Conservation (phyloP, 1,140 invertebrate genomes). For the Drosophila sucinea region DNA sequence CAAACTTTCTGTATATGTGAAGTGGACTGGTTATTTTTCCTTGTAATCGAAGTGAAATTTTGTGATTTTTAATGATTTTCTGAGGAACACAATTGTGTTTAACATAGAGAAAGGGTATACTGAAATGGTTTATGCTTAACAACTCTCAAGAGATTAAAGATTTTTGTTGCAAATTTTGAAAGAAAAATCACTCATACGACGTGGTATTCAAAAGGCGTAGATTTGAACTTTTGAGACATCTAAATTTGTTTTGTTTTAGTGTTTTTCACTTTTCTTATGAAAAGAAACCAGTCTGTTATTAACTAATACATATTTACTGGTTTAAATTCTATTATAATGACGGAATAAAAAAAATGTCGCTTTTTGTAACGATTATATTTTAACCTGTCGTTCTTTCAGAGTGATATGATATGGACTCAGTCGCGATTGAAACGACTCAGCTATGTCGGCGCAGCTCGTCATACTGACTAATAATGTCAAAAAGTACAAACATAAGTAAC, state of each 20-base stretch:
- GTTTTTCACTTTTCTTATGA: no score
- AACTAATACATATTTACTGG: no score
- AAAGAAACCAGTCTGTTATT: no score
- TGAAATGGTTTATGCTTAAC: neutral
- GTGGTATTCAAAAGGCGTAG: neutral
- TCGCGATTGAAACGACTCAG: neutral
- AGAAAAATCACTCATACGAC: constrained; percentile 2
- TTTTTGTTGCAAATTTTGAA: neutral
- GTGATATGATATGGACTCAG: no score
- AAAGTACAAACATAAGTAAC: neutral
- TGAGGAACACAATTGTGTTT: neutral
- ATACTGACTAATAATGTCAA: neutral
- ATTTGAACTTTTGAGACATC: neutral
- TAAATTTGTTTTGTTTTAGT: neutral
- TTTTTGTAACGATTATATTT: no score
- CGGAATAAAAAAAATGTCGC: no score
- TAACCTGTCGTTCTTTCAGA: no score
- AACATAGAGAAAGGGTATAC: neutral
- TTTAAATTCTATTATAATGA: no score
- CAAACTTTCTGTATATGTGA: neutral
- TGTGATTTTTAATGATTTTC: constrained; percentile 23
- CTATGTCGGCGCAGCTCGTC: neutral
- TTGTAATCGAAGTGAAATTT: constrained; percentile 3
- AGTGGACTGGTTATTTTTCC: constrained; percentile 12
- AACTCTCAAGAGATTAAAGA: neutral